A percentile compares a stretch with the other conserved stretches of the same genome.
Evolutionary conservation across 2,888 invertebrate species (phyloP).

Genomic region (Gisinianus flammeolus): DNA sequence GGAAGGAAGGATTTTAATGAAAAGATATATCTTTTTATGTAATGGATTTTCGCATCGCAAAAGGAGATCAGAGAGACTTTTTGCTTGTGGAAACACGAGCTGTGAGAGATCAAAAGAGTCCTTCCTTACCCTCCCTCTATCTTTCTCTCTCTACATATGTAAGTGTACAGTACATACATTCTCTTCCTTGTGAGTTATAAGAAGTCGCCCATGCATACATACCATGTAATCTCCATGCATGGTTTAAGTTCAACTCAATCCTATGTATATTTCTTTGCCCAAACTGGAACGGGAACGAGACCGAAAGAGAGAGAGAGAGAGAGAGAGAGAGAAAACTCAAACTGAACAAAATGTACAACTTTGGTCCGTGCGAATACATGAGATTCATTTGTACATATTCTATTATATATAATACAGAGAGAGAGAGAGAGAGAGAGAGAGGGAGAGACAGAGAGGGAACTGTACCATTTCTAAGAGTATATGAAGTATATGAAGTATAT

Average conservation of each 20-base stretch:
- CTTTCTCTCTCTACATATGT: conserved; percentile 35
- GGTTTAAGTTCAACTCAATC: conserved; percentile 21
- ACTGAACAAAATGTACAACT: not conserved
- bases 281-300: not conserved
- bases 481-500: not conserved
- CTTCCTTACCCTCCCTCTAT: conserved; percentile 40
- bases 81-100: conserved; percentile 47
- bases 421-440: not conserved
- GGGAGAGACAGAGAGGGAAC: not conserved
- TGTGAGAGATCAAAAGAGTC: conserved; percentile 56
- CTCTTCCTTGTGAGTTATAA: not conserved
- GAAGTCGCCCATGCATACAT: conserved; percentile 8
- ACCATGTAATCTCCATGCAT: not conserved
- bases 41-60: conserved; percentile 58
- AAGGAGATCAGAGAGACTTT: conserved; percentile 50
- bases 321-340: too few species aligned
- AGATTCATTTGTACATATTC: not conserved
- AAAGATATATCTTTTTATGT: conserved; percentile 59
- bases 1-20: conserved; percentile 59
- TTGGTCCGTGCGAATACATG: not conserved
- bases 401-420: not conserved
- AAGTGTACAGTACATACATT: not conserved
- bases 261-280: conserved; percentile 18
- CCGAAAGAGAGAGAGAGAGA: not conserved
- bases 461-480: too few species aligned